phyloP scores from a whole-genome alignment of 2,797 vertebrate genomes.

The Sphenodon punctatus region DNA sequence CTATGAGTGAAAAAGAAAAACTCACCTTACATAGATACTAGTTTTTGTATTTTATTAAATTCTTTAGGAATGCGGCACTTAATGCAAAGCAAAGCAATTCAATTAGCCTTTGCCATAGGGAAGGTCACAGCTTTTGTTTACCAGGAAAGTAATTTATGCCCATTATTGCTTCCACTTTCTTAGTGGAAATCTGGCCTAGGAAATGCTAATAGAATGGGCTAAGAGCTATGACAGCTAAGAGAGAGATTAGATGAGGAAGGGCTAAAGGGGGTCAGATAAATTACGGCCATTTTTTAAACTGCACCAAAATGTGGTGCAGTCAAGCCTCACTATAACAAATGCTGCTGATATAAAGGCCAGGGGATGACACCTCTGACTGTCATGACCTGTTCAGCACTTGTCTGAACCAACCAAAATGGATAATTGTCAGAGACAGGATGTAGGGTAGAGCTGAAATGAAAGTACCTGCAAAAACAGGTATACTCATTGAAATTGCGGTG shows the following conservation, averaged over 20 bases:
- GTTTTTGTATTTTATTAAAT: neutral
- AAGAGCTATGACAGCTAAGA: neutral
- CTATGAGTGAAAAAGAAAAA: neutral
- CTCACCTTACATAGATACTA: neutral
- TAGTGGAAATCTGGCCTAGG: neutral
- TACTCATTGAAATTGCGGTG: too few species aligned
- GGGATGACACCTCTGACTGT: too few species aligned
- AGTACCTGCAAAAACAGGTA: too few species aligned
- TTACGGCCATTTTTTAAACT: neutral
- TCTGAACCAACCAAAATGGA: too few species aligned
- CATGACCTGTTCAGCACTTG: too few species aligned
- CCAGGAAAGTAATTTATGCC: neutral
- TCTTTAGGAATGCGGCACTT: neutral
- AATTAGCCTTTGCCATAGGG: neutral
- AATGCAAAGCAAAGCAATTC: neutral
- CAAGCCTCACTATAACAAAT: too few species aligned
- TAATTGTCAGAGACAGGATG: too few species aligned
- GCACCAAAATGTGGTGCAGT: neutral
- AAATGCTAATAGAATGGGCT: neutral
- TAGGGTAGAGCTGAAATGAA: too few species aligned
- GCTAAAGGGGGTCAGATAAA: constrained; percentile 5
- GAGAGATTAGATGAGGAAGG: neutral
- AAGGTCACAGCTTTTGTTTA: neutral
- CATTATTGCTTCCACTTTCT: neutral
- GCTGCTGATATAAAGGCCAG: too few species aligned